Base-by-base conservation (phyloP, 2,113 vertebrate species). In the Equus przewalskii region DNA sequence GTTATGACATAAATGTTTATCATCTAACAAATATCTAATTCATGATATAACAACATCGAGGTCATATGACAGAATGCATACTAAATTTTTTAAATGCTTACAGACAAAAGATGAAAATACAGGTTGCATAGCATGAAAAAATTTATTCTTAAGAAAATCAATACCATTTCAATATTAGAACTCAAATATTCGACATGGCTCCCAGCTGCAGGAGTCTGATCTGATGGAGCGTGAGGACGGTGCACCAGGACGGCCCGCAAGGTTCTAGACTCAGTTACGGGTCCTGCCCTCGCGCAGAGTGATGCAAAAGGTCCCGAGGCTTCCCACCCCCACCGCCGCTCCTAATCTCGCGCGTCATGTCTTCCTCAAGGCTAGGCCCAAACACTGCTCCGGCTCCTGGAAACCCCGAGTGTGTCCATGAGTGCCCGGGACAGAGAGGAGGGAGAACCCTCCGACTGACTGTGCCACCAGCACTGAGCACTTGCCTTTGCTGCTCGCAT, bases 401-500 rank as follows among this genome's bases (percentile, higher is more conserved):
- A 54, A 10, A 22, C 44, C 65, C 26, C 1, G 0, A 16, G 49
- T 0, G 4, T 7, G 15, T 0, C 5, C 2, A 0, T 14, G 15
- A 1, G 21, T 12, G 9, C 21, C 46, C 26, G 5, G 49, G 58
- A 30, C 36, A 26, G 22, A 84, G 12, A 21, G 6, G 5, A 2
- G 16, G 5, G 1, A 13, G 3, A 22, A 22, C 9, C 0, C 4
- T 0, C 33, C 41, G 1, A 14, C 56, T 1, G 0, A 5, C 51
- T 3, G n/a, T 1, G 2, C 2, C 1, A 0, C 28, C 0, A 24
- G 22, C 93, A 98, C 99, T 98, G 0, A 24, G 22, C 93, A 98
- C 99, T 98, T 98, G 99, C 99, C 99, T 99, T 99, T 89, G 99
- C 99, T 62, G 99, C 99, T 15, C 99, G 99, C 99, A 99, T 98